Evolutionary conservation across 2,888 invertebrate species (phyloP).

Genomic region (Autographa gamma): DNA sequence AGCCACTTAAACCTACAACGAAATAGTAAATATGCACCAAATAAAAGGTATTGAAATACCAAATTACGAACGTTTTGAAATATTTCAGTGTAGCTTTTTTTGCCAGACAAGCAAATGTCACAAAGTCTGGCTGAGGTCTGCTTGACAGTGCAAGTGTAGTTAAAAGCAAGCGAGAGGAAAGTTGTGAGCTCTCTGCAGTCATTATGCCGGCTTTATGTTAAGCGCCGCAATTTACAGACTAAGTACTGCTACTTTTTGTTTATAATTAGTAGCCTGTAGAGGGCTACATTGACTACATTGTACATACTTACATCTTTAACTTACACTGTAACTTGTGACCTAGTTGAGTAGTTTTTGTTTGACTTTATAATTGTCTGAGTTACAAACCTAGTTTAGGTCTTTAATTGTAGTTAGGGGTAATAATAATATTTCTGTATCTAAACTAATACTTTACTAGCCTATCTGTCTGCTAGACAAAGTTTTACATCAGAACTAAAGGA

Average conservation of each 20-base stretch:
- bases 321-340: not conserved
- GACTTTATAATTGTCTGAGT: not conserved
- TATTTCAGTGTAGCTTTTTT: not conserved
- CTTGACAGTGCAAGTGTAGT: slow-evolving; percentile 21
- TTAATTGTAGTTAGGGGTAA: too few relatives aligned
- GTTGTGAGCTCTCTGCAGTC: slow-evolving; percentile 19
- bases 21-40: too few relatives aligned
- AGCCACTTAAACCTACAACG: too few relatives aligned
- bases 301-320: too few relatives aligned
- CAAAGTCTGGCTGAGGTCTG: not conserved
- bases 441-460: too few relatives aligned
- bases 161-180: slow-evolving; percentile 9
- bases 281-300: not conserved
- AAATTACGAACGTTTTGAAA: not conserved
- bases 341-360: not conserved
- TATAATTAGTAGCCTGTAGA: not conserved
- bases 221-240: not conserved
- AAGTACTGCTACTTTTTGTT: not conserved
- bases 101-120: not conserved
- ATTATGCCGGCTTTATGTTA: slow-evolving; percentile 18
- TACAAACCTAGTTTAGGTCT: too few relatives aligned
- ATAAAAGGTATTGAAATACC: too few relatives aligned
- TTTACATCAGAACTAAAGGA: too few relatives aligned
- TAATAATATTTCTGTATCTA: too few relatives aligned
- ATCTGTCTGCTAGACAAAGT: too few relatives aligned